A percentile compares a stretch with the other conserved stretches of the same genome.
Conservation (phyloP, 1,140 invertebrate genomes). For the Holcopasites calliopsidis region DNA sequence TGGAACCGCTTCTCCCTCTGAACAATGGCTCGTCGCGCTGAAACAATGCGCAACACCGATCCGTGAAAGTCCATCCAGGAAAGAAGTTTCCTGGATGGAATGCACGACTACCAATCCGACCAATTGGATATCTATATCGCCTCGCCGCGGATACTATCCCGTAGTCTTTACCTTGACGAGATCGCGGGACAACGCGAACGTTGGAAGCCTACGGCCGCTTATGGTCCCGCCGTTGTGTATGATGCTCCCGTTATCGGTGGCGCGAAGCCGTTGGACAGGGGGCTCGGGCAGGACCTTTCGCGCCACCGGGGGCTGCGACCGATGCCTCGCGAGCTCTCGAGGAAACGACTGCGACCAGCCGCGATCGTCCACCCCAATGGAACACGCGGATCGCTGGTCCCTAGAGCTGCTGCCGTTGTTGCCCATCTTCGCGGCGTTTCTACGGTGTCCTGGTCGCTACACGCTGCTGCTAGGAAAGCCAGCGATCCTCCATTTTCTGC, state of each 20-base stretch:
- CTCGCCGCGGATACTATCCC: too few relatives aligned
- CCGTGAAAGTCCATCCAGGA: neutral
- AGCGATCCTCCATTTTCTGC: conserved; percentile 51
- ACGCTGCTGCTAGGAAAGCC: conserved; percentile 37
- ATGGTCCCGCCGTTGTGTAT: conserved; percentile 89
- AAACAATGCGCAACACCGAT: neutral
- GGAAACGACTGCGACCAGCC: conserved; percentile 79
- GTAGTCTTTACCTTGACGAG: conserved; percentile 72
- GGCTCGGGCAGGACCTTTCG: conserved; percentile 85
- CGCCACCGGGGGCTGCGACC: conserved; percentile 70
- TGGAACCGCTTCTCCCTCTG: conserved; percentile 65
- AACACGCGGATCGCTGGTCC: conserved; percentile 3
- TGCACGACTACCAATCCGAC: too few relatives aligned
- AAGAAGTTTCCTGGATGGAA: too few relatives aligned
- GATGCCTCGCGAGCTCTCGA: conserved; percentile 70
- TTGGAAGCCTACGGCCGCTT: conserved; percentile 81
- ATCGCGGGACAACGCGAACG: conserved; percentile 68
- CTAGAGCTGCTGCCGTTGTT: conserved; percentile 66
- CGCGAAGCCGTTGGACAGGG: conserved; percentile 82
- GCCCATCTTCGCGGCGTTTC: conserved; percentile 65
- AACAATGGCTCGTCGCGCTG: conserved; percentile 56
- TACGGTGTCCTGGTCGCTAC: conserved; percentile 18
- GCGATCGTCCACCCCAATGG: conserved; percentile 58
- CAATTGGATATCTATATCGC: too few relatives aligned
- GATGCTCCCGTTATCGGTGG: conserved; percentile 89